A percentile compares a stretch with the other conserved stretches of the same genome.
Conservation (phyloP, 2,888 invertebrate species). For the Anthoptus insignis region DNA sequence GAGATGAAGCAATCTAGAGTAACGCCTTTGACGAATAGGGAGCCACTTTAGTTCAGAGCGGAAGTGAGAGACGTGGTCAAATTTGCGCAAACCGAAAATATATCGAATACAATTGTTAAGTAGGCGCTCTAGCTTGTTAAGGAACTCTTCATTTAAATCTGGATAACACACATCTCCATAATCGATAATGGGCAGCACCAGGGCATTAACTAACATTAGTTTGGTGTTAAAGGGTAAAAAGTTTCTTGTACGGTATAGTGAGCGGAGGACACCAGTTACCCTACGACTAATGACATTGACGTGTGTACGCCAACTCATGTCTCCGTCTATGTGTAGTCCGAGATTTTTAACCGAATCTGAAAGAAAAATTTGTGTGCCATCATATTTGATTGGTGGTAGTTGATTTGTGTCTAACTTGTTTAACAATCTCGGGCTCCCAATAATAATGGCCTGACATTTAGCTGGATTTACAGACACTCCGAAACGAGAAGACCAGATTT, state of each 20-base stretch:
- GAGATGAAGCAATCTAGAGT: too few species aligned
- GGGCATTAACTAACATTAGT: not conserved
- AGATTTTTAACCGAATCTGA: not conserved
- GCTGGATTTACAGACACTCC: too few species aligned
- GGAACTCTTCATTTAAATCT: not conserved
- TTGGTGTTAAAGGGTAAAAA: too few species aligned
- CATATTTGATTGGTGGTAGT: not conserved
- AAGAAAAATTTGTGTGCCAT: not conserved
- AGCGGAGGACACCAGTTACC: not conserved
- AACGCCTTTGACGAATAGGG: too few species aligned
- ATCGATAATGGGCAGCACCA: not conserved
- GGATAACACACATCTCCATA: not conserved
- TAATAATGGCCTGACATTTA: not conserved
- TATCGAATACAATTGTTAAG: not conserved
- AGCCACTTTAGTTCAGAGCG: too few species aligned
- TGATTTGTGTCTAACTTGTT: not conserved
- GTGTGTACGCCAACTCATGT: not conserved
- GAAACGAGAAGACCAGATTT: too few species aligned
- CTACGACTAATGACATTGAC: not conserved
- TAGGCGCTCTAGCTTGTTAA: not conserved
- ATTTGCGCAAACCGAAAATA: not conserved
- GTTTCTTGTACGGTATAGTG: too few species aligned
- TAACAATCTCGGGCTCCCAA: not conserved
- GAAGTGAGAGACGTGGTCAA: too few species aligned
- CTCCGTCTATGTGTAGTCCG: too few species aligned